Evolutionary conservation across 2,113 vertebrate species (phyloP).

Genomic region (Chauna torquata): DNA sequence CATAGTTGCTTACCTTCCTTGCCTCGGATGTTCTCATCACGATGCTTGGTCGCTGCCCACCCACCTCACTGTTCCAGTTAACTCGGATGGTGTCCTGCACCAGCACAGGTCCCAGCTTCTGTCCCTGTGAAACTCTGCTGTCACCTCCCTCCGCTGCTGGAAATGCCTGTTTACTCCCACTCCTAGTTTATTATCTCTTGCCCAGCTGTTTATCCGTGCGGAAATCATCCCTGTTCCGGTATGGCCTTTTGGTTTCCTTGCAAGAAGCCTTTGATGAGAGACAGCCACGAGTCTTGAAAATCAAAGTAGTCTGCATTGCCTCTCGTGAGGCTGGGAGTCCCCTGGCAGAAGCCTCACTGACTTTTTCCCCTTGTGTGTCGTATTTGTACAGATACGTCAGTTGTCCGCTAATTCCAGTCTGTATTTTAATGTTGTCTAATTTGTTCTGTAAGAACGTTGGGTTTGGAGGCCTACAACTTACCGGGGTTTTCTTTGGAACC

Average conservation of each 20-base stretch:
- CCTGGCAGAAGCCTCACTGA: background rate
- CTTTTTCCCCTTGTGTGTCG: background rate
- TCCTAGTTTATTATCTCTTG: background rate
- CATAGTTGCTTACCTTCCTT: background rate
- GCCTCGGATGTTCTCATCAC: background rate
- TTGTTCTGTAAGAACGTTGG: background rate
- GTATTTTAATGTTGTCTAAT: background rate
- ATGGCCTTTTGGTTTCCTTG: background rate
- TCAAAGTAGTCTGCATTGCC: background rate
- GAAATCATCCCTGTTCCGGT: background rate
- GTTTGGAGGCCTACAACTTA: background rate
- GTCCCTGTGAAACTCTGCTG: background rate
- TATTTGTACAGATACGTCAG: background rate
- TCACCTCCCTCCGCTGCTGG: background rate
- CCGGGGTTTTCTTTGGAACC: background rate
- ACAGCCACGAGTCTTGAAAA: accelerated
- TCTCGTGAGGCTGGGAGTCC: background rate
- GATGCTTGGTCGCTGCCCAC: background rate
- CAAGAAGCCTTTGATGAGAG: background rate
- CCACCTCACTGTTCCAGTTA: accelerated
- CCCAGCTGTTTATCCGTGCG: background rate
- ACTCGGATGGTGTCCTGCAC: background rate
- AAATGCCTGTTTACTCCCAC: background rate
- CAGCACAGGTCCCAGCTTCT: background rate
- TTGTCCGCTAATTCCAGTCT: background rate